Evolutionary conservation across 2,888 invertebrate species (phyloP).

Genomic region (Melipona beecheii): DNA sequence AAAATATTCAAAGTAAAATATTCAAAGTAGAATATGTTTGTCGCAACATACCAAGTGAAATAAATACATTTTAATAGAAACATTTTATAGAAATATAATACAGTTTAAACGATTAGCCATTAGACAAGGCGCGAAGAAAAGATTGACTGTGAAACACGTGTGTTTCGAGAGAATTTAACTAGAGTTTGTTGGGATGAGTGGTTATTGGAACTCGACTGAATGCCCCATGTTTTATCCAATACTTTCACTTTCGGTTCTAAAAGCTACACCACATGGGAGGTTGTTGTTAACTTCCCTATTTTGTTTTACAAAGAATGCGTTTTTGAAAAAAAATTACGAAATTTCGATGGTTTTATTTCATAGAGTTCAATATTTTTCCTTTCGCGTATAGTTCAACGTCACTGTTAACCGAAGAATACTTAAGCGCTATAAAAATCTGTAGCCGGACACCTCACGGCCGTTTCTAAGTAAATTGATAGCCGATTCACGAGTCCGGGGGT

Average conservation of each 20-base stretch:
- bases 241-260: neutral
- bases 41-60: neutral
- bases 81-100: too few species aligned
- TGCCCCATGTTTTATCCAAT: too few species aligned
- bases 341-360: neutral
- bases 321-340: neutral
- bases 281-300: too few species aligned
- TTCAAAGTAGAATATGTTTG: neutral
- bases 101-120: neutral
- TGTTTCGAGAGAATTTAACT: neutral
- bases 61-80: neutral
- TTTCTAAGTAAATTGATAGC: conserved; percentile 81
- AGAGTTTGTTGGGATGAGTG: neutral
- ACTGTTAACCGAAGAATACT: neutral
- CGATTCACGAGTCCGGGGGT: conserved; percentile 78
- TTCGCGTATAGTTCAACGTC: neutral
- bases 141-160: neutral
- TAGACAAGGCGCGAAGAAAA: neutral
- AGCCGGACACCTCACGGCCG: conserved; percentile 29
- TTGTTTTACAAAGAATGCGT: too few species aligned
- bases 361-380: too few species aligned
- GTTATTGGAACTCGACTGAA: neutral
- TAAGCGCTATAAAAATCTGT: conserved; percentile 10
- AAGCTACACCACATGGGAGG: neutral
- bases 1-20: neutral